Evolutionary conservation across 2,888 invertebrate genomes (phyloP).

Genomic region (Orgyia antiqua): DNA sequence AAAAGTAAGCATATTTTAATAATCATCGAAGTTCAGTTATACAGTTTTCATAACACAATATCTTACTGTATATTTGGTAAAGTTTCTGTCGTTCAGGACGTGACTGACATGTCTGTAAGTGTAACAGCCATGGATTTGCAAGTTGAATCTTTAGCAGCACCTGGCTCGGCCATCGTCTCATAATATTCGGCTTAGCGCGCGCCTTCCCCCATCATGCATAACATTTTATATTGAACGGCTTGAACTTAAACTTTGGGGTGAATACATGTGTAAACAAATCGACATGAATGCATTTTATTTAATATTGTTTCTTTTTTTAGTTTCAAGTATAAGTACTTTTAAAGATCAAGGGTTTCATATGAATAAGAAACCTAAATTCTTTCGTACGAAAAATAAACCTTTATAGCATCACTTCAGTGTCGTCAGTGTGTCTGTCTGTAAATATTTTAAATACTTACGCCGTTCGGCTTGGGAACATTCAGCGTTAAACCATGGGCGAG

Average conservation of each 20-base stretch:
- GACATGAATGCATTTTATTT: constrained; percentile 25
- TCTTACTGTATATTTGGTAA: constrained; percentile 13
- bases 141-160: constrained; percentile 72
- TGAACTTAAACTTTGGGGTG: constrained; percentile 27
- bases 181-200: constrained; percentile 78
- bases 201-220: constrained; percentile 25
- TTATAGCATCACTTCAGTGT: too few species aligned
- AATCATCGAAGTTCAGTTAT: background rate
- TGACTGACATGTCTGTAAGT: constrained; percentile 42
- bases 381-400: too few species aligned
- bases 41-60: background rate
- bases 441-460: too few species aligned
- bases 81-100: constrained; percentile 33
- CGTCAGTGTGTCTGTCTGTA: too few species aligned
- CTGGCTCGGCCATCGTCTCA: constrained; percentile 70
- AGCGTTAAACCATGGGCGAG: too few species aligned
- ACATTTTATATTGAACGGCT: constrained; percentile 32
- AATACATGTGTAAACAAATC: constrained; percentile 36
- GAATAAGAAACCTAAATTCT: too few species aligned
- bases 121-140: constrained; percentile 29
- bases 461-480: too few species aligned
- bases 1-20: too few species aligned
- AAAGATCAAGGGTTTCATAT: too few species aligned
- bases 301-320: constrained; percentile 21
- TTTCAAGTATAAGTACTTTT: too few species aligned